Evolutionary conservation across 1,140 invertebrate genomes (phyloP), one percentile per base, ranked within the genome.

Genomic region (Nasonia longicornis): DNA sequence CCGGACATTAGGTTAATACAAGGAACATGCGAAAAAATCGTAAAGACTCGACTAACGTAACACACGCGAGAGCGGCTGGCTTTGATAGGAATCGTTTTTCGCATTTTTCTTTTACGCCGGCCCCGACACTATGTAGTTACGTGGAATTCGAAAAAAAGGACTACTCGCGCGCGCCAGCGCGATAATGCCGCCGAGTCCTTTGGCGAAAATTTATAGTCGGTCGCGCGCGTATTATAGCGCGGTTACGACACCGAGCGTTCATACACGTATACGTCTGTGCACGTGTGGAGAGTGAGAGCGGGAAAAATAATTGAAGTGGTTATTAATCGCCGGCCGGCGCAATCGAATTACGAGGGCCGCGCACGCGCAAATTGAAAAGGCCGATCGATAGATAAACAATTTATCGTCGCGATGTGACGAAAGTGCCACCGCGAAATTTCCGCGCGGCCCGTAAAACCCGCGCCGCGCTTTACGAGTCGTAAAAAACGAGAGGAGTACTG

Each of bases 191-290:
- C 10, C 26, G 66, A 58, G 26, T n/a, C 16, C 69, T 38, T 71
- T 71, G 42, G 52, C 31, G 8, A 77, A 77, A 67, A 67, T 69
- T 48, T 77, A 69, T 52, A 69, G n/a, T 76, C 11, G 29, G 52
- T 14, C 12, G 48, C 2, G 58, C n/a, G 22, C 26, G 10, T 42
- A n/a, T 67, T 67, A 67, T 16, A n/a, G 29, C 66, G 6, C 64
- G 20, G 48, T 16, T 42, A 45, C 4, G n/a, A 45, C 48, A 52
- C 16, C 11, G 16, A 12, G 14, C 16, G 11, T 14, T 52, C 16
- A 16, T 16, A 52, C 29, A n/a, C 1, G 45, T 72, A 16, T 73
- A 26, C 26, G 26, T 26, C 26, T 26, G 26, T n/a, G 42, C 11
- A 48, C 16, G 42, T 73, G 42, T 42, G 22, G 38, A 45, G 75